These are phyloP conservation scores for Papilio demoleus DNA, from an alignment of 2,888 invertebrate species.

Conservation along the genomic window DNA sequence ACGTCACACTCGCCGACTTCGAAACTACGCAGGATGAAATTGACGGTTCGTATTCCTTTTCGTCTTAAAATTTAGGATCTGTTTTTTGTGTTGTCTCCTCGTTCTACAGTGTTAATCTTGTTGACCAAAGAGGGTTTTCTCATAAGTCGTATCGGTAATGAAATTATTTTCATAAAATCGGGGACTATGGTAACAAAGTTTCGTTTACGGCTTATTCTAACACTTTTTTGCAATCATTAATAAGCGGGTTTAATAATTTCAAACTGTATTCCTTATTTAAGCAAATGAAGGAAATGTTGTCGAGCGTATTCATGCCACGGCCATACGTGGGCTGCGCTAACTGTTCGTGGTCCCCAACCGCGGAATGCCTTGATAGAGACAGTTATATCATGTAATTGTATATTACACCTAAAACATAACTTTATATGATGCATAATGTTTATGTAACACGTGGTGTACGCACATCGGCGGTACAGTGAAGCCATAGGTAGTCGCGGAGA, in stretches of 20 bases:
- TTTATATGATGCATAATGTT: conserved; percentile 18
- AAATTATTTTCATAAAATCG: too few species aligned
- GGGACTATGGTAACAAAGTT: too few species aligned
- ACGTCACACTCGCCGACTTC: conserved; percentile 75
- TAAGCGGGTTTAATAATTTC: neutral
- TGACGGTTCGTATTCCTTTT: conserved; percentile 68
- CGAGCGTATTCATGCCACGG: conserved; percentile 37
- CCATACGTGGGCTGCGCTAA: conserved; percentile 26
- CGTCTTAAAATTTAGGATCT: conserved; percentile 20
- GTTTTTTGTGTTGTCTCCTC: too few species aligned
- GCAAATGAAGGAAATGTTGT: conserved; percentile 38
- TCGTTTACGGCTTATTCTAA: too few species aligned
- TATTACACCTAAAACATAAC: conserved; percentile 24
- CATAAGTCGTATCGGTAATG: too few species aligned
- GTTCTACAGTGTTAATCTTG: too few species aligned
- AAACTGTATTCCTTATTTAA: conserved; percentile 14
- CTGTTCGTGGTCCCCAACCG: conserved; percentile 32
- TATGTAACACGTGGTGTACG: conserved; percentile 32
- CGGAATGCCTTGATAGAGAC: conserved; percentile 20
- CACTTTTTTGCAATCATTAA: too few species aligned
- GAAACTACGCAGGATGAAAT: conserved; percentile 72
- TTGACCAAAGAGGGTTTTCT: too few species aligned
- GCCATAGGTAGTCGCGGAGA: conserved; percentile 24
- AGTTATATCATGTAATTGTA: neutral
- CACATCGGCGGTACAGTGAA: conserved; percentile 25